These are phyloP conservation scores for Falco columbarius DNA, from an alignment of 2,797 vertebrate genomes.

Conservation along the genomic window DNA sequence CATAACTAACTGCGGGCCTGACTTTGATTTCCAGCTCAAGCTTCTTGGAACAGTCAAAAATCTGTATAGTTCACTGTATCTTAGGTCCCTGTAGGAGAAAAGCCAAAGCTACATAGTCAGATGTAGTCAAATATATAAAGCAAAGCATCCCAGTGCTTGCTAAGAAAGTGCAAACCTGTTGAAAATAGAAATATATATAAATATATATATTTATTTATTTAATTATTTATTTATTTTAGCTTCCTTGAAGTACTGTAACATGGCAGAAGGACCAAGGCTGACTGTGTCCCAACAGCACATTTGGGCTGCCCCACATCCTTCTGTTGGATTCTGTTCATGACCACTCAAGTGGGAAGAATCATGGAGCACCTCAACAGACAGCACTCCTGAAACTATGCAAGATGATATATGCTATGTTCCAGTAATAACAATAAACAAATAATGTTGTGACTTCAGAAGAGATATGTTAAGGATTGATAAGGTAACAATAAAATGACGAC, in stretches of 20 bases:
- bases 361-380: not conserved
- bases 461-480: not conserved
- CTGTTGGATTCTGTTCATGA: not conserved
- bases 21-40: constrained; percentile 30
- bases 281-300: not conserved
- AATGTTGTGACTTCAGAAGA: not conserved
- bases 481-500: not conserved
- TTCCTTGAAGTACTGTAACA: not conserved
- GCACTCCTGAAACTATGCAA: not conserved
- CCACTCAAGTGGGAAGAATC: not conserved
- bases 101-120: not conserved
- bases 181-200: not conserved
- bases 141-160: not conserved
- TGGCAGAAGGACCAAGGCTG: not conserved
- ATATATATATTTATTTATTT: no score
- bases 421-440: not conserved
- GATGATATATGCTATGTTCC: not conserved
- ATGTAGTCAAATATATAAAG: not conserved
- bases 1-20: not conserved
- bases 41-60: not conserved
- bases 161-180: not conserved
- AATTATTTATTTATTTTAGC: not conserved
- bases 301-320: not conserved
- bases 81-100: not conserved
- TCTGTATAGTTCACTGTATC: not conserved